Evolutionary conservation across 2,797 vertebrate species (phyloP).

Genomic region (Meriones psammophilus): DNA sequence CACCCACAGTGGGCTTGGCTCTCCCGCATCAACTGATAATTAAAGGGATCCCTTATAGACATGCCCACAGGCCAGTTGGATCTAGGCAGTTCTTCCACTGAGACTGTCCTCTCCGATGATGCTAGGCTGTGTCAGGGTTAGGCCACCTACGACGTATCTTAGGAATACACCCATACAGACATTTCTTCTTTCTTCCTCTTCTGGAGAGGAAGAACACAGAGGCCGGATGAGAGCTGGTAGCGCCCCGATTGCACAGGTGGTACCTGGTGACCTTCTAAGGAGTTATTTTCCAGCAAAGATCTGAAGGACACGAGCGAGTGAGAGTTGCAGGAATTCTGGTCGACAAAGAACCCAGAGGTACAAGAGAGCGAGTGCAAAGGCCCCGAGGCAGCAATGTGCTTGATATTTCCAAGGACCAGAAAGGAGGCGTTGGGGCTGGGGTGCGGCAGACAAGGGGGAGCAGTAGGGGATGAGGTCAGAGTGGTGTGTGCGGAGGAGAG

Average conservation of each 20-base stretch:
- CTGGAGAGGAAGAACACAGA: no score
- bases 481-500: background rate
- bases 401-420: background rate
- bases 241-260: background rate
- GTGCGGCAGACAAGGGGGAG: background rate
- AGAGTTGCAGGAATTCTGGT: slow-evolving; percentile 19
- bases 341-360: background rate
- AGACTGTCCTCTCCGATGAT: background rate
- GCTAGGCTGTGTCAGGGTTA: background rate
- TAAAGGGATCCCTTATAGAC: background rate
- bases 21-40: background rate
- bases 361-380: background rate
- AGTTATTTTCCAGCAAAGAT: background rate
- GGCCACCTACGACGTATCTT: background rate
- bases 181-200: background rate
- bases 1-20: background rate
- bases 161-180: background rate
- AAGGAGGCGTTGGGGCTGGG: background rate
- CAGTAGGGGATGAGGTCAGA: slow-evolving; percentile 32
- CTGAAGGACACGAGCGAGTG: background rate
- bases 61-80: background rate
- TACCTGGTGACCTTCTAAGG: background rate
- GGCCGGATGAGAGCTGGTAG: background rate
- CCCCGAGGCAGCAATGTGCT: slow-evolving; percentile 16
- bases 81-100: background rate